phyloP scores from a whole-genome alignment of 2,797 vertebrate species.

The Sitta carolinensis region DNA sequence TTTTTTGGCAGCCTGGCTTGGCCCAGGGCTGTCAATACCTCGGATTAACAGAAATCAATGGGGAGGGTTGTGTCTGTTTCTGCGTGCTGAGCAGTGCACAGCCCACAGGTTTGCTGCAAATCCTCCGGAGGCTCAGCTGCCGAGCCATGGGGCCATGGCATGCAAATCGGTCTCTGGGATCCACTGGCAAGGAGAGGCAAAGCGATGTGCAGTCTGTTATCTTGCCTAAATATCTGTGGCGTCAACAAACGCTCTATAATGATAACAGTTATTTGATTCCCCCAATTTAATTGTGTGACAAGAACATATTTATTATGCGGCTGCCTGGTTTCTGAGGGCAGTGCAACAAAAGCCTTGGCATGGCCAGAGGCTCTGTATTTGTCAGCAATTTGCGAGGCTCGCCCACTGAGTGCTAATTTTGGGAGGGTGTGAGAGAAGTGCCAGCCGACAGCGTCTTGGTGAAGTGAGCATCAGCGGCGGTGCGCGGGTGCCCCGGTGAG shows the following conservation, averaged over 20 bases:
- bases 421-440: neutral
- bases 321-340: constrained; percentile 34
- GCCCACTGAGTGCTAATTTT: neutral
- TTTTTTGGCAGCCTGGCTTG: neutral
- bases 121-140: constrained; percentile 26
- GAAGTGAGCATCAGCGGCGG: neutral
- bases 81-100: neutral
- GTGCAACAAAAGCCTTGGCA: neutral
- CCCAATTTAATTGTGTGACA: constrained; percentile 45
- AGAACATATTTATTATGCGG: constrained; percentile 36
- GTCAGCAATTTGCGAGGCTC: neutral
- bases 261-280: constrained; percentile 57
- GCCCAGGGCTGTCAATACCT: neutral
- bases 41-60: neutral
- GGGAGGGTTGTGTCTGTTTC: neutral
- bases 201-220: neutral
- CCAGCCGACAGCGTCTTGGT: neutral
- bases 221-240: constrained; percentile 12
- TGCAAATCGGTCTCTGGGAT: constrained; percentile 34
- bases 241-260: constrained; percentile 22
- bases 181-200: neutral
- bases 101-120: neutral
- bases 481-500: accelerated
- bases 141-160: neutral
- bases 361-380: neutral